A percentile compares a stretch with the other conserved stretches of the same genome.
These are phyloP conservation scores for Enteromius fasciolatus DNA, from an alignment of 2,797 vertebrate species.

Conservation along the genomic window DNA sequence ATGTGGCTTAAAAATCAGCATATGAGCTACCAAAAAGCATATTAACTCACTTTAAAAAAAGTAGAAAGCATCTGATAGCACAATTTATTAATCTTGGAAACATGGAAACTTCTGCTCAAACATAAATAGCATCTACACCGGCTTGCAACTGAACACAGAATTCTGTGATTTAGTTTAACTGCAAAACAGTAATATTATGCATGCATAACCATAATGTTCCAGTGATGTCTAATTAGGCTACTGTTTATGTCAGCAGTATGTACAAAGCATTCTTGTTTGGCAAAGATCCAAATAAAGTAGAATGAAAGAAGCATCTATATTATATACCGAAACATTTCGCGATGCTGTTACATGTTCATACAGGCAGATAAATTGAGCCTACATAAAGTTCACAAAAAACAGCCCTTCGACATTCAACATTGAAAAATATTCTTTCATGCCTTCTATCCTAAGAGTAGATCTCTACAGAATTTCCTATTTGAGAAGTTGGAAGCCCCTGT, in stretches of 20 bases:
- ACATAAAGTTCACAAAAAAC: slow-evolving; percentile 48
- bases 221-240: slow-evolving; percentile 40
- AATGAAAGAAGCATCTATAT: slow-evolving; percentile 28
- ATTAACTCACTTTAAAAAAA: slow-evolving; percentile 28
- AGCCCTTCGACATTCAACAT: slow-evolving; percentile 58
- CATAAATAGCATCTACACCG: slow-evolving; percentile 49
- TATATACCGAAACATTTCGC: slow-evolving; percentile 42
- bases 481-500: slow-evolving; percentile 71
- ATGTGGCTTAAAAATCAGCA: not conserved
- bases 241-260: slow-evolving; percentile 48
- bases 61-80: slow-evolving; percentile 20
- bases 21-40: not conserved
- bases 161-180: slow-evolving; percentile 46
- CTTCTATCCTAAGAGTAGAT: slow-evolving; percentile 20
- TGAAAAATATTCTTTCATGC: slow-evolving; percentile 23
- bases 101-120: slow-evolving; percentile 51
- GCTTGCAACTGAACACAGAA: slow-evolving; percentile 49
- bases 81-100: slow-evolving; percentile 56
- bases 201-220: slow-evolving; percentile 46
- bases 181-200: slow-evolving; percentile 51
- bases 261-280: slow-evolving; percentile 58
- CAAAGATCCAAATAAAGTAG: slow-evolving; percentile 47
- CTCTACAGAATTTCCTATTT: slow-evolving; percentile 15
- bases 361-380: slow-evolving; percentile 38
- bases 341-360: slow-evolving; percentile 48